phyloP scores from a whole-genome alignment of 53 echinoderm and acorn worm species.

The Actinopyga echinites region DNA sequence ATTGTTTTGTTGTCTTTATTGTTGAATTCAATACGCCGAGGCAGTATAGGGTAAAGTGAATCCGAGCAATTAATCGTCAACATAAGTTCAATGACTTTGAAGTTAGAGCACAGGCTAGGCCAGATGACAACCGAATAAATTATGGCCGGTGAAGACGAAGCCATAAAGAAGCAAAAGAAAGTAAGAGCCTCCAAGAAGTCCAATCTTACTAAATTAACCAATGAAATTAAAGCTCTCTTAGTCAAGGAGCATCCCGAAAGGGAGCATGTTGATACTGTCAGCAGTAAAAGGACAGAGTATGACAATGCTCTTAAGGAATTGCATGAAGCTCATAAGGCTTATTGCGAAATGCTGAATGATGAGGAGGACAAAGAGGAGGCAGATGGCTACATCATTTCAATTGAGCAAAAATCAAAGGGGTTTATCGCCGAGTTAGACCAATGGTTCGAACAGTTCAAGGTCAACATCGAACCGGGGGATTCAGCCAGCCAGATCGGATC shows the following conservation, averaged over 20 bases:
- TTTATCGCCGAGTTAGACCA: neutral
- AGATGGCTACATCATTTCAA: neutral
- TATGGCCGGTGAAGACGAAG: neutral
- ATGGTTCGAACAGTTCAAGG: neutral
- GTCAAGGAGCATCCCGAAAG: neutral
- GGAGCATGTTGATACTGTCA: neutral
- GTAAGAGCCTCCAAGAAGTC: neutral
- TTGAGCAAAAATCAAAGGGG: neutral
- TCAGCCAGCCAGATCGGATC: neutral
- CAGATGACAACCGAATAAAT: neutral
- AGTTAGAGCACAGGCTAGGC: neutral
- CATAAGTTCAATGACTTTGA: neutral
- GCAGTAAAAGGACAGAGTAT: neutral
- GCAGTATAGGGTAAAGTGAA: neutral
- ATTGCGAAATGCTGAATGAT: neutral
- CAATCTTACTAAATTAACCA: neutral
- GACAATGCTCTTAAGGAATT: neutral
- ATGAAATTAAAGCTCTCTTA: neutral
- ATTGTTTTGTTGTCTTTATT: too few relatives aligned
- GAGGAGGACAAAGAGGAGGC: neutral
- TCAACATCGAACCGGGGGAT: neutral
- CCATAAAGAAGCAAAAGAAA: neutral
- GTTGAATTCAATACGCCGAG: neutral
- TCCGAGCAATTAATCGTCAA: neutral
- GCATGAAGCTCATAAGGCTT: neutral